phyloP scores from a whole-genome alignment of 2,113 vertebrate genomes.

The Periophthalmodon schlosseri region DNA sequence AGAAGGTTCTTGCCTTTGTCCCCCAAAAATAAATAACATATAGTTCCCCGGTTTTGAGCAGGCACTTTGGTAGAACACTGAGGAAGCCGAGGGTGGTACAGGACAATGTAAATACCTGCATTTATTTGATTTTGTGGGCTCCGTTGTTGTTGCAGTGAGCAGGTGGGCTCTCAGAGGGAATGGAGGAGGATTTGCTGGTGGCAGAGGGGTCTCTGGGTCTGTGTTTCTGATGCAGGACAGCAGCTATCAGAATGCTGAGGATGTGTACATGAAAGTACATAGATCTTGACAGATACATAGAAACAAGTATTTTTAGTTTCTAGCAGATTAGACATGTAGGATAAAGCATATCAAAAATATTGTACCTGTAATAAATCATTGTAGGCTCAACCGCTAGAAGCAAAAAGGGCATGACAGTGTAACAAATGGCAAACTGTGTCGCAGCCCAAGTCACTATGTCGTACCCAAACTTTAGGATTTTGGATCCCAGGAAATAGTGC shows the following conservation, averaged over 20 bases:
- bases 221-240: slow-evolving; percentile 74
- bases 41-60: slow-evolving; percentile 16
- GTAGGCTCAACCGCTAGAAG: slow-evolving; percentile 74
- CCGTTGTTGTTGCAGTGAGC: slow-evolving; percentile 74
- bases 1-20: background rate
- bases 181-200: slow-evolving; percentile 15
- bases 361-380: slow-evolving; percentile 75
- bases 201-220: slow-evolving; percentile 49
- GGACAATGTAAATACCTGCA: background rate
- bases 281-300: slow-evolving; percentile 76
- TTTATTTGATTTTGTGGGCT: slow-evolving; percentile 68
- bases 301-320: slow-evolving; percentile 25
- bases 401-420: slow-evolving; percentile 81
- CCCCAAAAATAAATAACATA: slow-evolving; percentile 45
- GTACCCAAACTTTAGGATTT: slow-evolving; percentile 65
- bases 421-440: slow-evolving; percentile 79
- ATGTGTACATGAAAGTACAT: slow-evolving; percentile 93
- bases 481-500: slow-evolving; percentile 65
- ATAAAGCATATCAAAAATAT: background rate
- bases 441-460: slow-evolving; percentile 77
- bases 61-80: slow-evolving; percentile 9
- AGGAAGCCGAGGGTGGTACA: slow-evolving; percentile 14
- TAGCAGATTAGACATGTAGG: background rate
- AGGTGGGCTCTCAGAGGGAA: slow-evolving; percentile 48
- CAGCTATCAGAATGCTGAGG: slow-evolving; percentile 83